phyloP scores from a whole-genome alignment of 2,888 invertebrate genomes.

The Crioceris asparagi region DNA sequence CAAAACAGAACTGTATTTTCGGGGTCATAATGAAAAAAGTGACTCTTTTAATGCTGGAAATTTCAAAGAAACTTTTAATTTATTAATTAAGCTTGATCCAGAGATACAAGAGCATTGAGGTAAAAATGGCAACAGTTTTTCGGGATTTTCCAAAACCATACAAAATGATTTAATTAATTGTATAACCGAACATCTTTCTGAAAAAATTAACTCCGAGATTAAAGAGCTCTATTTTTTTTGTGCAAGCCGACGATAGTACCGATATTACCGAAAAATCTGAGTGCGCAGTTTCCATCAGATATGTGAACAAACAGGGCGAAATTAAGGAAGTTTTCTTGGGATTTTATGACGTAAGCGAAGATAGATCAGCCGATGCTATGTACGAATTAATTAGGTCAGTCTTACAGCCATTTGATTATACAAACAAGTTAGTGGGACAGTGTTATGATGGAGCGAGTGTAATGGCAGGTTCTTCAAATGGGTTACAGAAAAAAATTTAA shows the following conservation, averaged over 20 bases:
- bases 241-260: neutral
- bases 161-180: neutral
- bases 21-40: no score
- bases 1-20: no score
- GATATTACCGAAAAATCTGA: neutral
- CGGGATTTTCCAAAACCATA: neutral
- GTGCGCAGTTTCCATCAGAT: neutral
- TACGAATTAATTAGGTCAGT: neutral
- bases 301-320: neutral
- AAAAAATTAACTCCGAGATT: no score
- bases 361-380: neutral
- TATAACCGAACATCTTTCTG: neutral
- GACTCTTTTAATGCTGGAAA: no score
- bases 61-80: no score
- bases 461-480: neutral
- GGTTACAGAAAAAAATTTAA: neutral
- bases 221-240: no score
- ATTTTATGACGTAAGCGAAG: neutral
- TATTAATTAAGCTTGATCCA: no score
- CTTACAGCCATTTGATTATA: neutral
- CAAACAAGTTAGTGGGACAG: neutral
- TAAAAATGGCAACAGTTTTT: no score
- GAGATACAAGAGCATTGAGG: no score
- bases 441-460: neutral
- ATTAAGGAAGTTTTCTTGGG: neutral